Conservation (phyloP, 2,888 invertebrate species). For the Masnerella sp. region DNA sequence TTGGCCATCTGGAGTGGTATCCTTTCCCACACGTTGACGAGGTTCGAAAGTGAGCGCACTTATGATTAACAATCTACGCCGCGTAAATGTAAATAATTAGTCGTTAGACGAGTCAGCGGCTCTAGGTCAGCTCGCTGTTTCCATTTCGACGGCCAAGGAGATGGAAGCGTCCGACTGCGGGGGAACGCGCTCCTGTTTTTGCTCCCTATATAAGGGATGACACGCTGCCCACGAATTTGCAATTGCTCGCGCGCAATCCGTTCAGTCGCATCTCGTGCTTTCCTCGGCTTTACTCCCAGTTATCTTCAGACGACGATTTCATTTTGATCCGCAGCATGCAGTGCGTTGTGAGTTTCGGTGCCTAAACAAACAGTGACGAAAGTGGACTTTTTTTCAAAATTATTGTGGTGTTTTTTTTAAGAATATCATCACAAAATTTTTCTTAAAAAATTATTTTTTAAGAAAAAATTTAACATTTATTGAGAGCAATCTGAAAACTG, state of each 20-base stretch:
- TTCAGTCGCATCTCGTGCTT: constrained; percentile 14
- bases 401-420: too few relatives aligned
- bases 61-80: constrained; percentile 50
- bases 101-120: constrained; percentile 47
- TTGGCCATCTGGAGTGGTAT: constrained; percentile 44
- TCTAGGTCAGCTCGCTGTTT: constrained; percentile 53
- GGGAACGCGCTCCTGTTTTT: constrained; percentile 44
- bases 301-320: constrained; percentile 2
- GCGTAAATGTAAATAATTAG: constrained; percentile 52
- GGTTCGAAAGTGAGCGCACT: constrained; percentile 55
- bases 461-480: too few relatives aligned
- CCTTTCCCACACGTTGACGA: constrained; percentile 42
- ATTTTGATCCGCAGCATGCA: constrained; percentile 47
- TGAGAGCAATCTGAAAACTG: too few relatives aligned
- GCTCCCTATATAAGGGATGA: constrained; percentile 46
- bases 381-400: too few relatives aligned
- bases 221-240: constrained; percentile 40
- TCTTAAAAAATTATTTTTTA: too few relatives aligned
- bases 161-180: constrained; percentile 17
- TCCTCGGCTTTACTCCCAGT: constrained; percentile 1
- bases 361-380: too few relatives aligned
- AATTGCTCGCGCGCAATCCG: constrained; percentile 47
- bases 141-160: constrained; percentile 52
- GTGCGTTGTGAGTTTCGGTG: constrained; percentile 54
- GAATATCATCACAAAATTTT: too few relatives aligned